Base-by-base conservation (phyloP, 1,140 invertebrate genomes). In the Augochlora pura region DNA sequence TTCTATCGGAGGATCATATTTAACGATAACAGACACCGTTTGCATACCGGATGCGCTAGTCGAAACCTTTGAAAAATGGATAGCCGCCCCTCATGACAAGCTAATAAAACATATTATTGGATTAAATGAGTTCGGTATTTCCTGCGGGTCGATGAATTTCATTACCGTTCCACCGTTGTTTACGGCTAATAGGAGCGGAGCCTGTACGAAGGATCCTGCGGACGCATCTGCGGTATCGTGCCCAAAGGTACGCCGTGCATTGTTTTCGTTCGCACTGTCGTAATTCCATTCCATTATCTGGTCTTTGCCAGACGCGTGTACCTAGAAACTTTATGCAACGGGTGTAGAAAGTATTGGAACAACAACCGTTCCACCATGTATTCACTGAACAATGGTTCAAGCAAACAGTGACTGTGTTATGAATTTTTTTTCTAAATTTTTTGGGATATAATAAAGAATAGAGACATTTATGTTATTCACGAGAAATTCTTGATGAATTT, bases 271-370 rank as follows among this genome's bases (percentile, higher is more conserved):
- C 68, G 60, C 71, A 85, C 68, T 63, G 82, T 82, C 76, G 75
- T 86, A 86, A 85, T 85, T 85, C 64, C 70, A 77, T 84, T 81
- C 84, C 70, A 85, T 85, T 85, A 84, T 85, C 82, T 74, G 54
- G 73, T 63, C 25, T 57, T 57, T 21, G 59, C 42, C 84, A 81
- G 69, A 73, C 69, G 65, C 27, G 65, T 23, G 70, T 21, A 25
- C 32, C 79, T 27, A n/a, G 16, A n/a, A 18, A 59, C 62, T 84
- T 70, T 62, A 42, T 65, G 39, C 68, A 52, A 12, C 62, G 69
- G 21, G 42, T 27, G 32, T 18, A 18, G 49, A 18, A 52, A 52
- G 49, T 52, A 52, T 21, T 52, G 16, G 49, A 52, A 12, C 42
- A 46, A 2, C 42, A 0, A 46, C 42, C 10, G 42, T 10, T 46